These are phyloP conservation scores for Sylvilagus floridanus DNA, from an alignment of 2,797 vertebrate genomes.

Conservation along the genomic window DNA sequence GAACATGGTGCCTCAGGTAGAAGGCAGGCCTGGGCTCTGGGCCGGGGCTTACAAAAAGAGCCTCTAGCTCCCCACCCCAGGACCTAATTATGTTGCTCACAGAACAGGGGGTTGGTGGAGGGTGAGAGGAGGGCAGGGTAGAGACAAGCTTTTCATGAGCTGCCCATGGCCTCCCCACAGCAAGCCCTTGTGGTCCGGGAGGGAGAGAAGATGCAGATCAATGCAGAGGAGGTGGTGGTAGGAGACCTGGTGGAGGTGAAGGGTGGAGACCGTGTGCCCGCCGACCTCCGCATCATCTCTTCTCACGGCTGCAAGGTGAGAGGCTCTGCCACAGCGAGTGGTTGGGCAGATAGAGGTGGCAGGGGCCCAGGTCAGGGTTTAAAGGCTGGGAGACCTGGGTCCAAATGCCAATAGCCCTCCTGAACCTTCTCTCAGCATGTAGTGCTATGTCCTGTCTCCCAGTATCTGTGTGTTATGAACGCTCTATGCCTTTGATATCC, in stretches of 20 bases:
- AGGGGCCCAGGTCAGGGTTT: not conserved
- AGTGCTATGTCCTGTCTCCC: not conserved
- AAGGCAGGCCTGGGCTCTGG: not conserved
- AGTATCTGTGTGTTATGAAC: not conserved
- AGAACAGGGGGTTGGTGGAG: no score
- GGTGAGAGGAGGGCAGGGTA: not conserved
- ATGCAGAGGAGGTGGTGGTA: conserved; percentile 94
- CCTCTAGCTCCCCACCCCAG: not conserved
- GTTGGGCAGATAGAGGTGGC: not conserved
- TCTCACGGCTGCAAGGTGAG: conserved; percentile 94
- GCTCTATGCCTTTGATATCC: not conserved
- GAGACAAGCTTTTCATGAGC: not conserved
- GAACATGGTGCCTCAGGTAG: conserved; percentile 98
- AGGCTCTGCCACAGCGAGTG: fast-evolving
- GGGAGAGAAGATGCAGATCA: conserved; percentile 95
- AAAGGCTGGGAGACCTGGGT: not conserved
- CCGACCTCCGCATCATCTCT: conserved; percentile 94
- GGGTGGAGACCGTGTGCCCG: conserved; percentile 95
- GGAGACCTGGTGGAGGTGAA: conserved; percentile 98
- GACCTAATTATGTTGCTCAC: not conserved
- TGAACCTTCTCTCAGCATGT: not conserved
- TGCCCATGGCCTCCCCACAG: conserved; percentile 81
- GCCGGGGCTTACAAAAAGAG: not conserved
- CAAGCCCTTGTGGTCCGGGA: conserved; percentile 97
- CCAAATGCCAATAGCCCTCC: not conserved